These are phyloP conservation scores for Hypanus sabinus DNA, from an alignment of 2,113 vertebrate genomes.

Conservation along the genomic window DNA sequence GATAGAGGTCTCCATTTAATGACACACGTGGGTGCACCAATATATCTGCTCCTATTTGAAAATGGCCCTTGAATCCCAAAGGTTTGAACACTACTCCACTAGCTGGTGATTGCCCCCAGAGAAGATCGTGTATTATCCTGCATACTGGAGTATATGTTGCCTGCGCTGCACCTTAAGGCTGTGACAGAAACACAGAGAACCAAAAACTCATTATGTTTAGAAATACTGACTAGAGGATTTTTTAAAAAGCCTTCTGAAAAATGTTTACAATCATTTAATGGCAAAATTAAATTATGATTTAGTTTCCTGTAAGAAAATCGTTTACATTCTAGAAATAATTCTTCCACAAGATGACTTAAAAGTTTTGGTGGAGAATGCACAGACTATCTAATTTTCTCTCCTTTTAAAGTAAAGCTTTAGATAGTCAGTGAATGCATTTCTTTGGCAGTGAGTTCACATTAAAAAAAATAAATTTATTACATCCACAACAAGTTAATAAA, in stretches of 20 bases:
- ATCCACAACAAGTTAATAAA: background rate
- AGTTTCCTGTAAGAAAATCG: slow-evolving; percentile 18
- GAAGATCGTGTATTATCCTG: background rate
- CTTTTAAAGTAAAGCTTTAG: slow-evolving; percentile 19
- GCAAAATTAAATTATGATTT: background rate
- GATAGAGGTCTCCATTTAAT: no score
- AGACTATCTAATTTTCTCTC: background rate
- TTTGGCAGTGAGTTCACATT: slow-evolving; percentile 21
- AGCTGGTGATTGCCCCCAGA: background rate
- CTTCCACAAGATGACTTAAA: background rate
- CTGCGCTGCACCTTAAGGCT: background rate
- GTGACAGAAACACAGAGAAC: background rate
- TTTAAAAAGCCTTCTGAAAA: background rate
- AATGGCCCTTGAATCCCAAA: no score
- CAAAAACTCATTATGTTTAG: background rate
- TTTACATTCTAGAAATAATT: background rate
- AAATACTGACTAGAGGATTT: background rate
- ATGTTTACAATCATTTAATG: slow-evolving; percentile 8
- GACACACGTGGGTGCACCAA: no score
- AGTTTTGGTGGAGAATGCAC: background rate
- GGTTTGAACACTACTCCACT: no score
- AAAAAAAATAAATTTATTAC: slow-evolving; percentile 1
- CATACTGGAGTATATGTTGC: background rate
- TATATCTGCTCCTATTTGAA: no score
- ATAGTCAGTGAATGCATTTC: background rate